Evolutionary conservation across 2,888 invertebrate genomes (phyloP), one percentile per base, ranked within the genome.

Genomic region (Microchrysa polita): DNA sequence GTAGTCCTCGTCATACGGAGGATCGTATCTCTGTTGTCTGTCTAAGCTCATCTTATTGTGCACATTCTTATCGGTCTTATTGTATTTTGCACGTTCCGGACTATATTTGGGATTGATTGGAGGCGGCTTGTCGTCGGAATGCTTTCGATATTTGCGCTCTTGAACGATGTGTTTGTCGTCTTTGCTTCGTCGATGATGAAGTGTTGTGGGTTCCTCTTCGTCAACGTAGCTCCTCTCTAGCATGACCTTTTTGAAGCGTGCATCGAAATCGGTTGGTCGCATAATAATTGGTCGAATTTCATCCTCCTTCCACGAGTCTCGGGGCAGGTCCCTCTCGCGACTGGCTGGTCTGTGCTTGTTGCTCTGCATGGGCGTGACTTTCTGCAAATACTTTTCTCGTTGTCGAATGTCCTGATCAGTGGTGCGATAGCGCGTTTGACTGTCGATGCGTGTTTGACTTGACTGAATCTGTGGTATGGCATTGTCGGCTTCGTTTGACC

Each of bases 401-500:
- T 61, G 61, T 27, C 55, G 23, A 9, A 18, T 60, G 1, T 72
- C 72, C 14, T 57, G 59, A 48, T 72, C 60, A n/a, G n/a, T n/a
- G 10, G 48, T 48, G 10, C 72, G 72, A 40, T 18, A 72, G 4
- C 72, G 72, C 5, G 55, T 72, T 23, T 59, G 42, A 44, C 57
- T 69, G 14, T 69, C 69, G 55, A 69, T 69, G 5, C 55, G 83
- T 57, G 83, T 82, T 52, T 83, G 83, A 76, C 83, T 83, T 73
- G 83, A 76, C 2, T 69, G 69, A 5, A 69, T 55, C 20, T 83
- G 83, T 67, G 83, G 83, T 27, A 83, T 83, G 71, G 84, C 83
- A 74, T 83, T 84, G 74, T 84, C 84, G 67, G 83, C 83, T 78
- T 84, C 84, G 67, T 84, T 84, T 22, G 82, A 81, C 85, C 84